Percentiles rank a stretch among this genome's conserved stretches.
Evolutionary conservation across 53 echinoderm and acorn worm genomes (phyloP).

Genomic region (Pentamera pediparva): DNA sequence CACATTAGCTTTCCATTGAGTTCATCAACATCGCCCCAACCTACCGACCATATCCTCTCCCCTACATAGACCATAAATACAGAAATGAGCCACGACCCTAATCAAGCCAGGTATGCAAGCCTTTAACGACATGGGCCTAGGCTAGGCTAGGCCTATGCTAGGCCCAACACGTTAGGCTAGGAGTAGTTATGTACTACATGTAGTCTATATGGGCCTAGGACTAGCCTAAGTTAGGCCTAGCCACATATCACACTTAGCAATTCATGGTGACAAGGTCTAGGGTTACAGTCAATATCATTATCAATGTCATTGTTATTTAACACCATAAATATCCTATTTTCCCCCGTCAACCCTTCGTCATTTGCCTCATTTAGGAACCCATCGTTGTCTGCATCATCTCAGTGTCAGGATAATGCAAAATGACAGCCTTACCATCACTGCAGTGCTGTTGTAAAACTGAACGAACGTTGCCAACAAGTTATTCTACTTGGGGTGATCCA

Average conservation of each 20-base stretch:
- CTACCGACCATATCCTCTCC: no score
- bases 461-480: neutral
- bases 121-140: neutral
- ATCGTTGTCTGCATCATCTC: neutral
- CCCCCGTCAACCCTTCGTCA: neutral
- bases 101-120: neutral
- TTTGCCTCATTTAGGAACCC: neutral
- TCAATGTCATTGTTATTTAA: neutral
- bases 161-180: neutral
- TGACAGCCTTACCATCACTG: slow-evolving; percentile 1
- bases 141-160: neutral
- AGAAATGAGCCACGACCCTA: neutral
- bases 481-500: neutral
- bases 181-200: neutral
- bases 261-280: neutral
- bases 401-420: slow-evolving; percentile 3
- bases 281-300: neutral
- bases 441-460: slow-evolving; percentile 2
- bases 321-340: neutral
- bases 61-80: no score
- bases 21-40: no score
- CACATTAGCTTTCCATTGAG: no score
- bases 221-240: neutral
- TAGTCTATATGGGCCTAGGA: no score
- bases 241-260: slow-evolving; percentile 1